Evolutionary conservation across 2,113 vertebrate species (phyloP), one percentile per base, ranked within the genome.

Genomic region (Gymnarchus niloticus): DNA sequence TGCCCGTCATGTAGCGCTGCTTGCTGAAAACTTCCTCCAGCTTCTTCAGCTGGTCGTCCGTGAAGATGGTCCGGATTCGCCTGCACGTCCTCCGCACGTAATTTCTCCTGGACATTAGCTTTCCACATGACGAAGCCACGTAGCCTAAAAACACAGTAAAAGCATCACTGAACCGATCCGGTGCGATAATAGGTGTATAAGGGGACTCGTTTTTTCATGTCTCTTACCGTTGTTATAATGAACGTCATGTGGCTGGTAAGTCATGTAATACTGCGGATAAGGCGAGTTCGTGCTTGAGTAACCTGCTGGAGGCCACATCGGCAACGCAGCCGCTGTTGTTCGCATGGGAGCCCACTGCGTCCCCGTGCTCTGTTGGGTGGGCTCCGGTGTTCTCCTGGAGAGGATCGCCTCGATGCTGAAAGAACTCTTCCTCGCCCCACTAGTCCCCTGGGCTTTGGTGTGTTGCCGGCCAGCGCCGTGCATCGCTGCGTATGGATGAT

Each of bases 1-100:
- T 83, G 6, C 88, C 87, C n/a, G 88, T 87, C 89, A 91, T 89
- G 56, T 91, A 89, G 57, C 87, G 87, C 61, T 91, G 91, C 84
- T 89, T 88, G 81, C 86, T 77, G 83, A 90, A 91, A 56, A 87
- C 88, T 65, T 89, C 86, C 81, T 89, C 90, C 78, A 90, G 86
- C 51, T 89, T 89, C 65, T 57, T 88, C 33, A 90, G 88, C 87
- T 91, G 91, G 37, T 90, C 88, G 12, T 88, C 84, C 51, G 90
- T 88, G 59, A 91, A 91, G 28, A 89, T 88, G 17, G 88, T 91
- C n/a, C 89, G 88, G 41, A 89, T 88, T 76, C 88, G 85, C 46
- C 87, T 59, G 61, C 87, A 88, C n/a, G 85, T 86, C 51, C 86
- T 87, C 52, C 80, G 52, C 3, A 87, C 80, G 48, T 83, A 88